Percentiles rank a stretch among this genome's conserved stretches.
Evolutionary conservation across 2,113 vertebrate genomes (phyloP).

Genomic region (human (Homo sapiens)): DNA sequence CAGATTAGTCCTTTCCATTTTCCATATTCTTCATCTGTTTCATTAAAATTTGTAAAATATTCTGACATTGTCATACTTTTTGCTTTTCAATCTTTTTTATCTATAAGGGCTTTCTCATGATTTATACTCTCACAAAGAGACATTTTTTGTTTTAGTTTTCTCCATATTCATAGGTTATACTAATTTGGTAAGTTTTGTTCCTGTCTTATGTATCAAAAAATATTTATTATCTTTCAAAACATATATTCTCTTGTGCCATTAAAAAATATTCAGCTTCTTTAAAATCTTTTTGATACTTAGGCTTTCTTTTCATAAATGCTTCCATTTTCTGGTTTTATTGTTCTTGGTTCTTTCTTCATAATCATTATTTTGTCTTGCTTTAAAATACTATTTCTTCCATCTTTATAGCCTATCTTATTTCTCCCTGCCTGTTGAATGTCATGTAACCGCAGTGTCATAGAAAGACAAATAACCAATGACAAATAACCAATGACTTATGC

Average conservation of each 20-base stretch:
- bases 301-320: neutral
- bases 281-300: neutral
- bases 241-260: neutral
- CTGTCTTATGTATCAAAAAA: too few species aligned
- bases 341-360: neutral
- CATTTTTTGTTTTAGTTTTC: neutral
- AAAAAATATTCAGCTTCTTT: neutral
- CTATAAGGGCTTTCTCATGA: neutral
- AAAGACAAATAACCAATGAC: neutral
- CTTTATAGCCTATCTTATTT: neutral
- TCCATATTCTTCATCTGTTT: neutral
- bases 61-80: neutral
- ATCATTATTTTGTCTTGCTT: neutral
- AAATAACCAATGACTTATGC: neutral
- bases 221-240: too few species aligned
- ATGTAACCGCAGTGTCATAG: neutral
- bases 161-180: neutral
- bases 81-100: neutral
- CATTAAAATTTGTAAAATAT: constrained; percentile 4
- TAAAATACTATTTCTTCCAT: neutral
- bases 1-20: neutral
- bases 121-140: neutral
- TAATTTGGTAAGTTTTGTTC: neutral
- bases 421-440: neutral
- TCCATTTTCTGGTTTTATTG: neutral